Base-by-base conservation (phyloP, 2,113 vertebrate species). In the Gopherus flavomarginatus region DNA sequence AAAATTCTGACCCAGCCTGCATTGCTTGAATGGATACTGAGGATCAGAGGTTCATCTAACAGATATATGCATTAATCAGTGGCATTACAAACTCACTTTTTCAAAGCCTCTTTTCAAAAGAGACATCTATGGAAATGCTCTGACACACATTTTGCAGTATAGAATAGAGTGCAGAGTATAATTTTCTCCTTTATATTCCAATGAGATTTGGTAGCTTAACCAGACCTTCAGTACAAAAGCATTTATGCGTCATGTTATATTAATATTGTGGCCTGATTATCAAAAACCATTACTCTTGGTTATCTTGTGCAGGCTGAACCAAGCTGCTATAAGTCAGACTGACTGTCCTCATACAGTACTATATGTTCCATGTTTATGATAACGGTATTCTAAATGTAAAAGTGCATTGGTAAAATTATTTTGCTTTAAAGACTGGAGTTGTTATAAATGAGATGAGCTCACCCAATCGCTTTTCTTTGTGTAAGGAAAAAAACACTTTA, bases 201-300 rank as follows among this genome's bases (percentile, higher is more conserved):
- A 98, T 98, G 98, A 98, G 97, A 98, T 96, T 98, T 98, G 97
- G 95, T 98, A 97, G 98, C 96, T 98, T 98, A 98, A 97, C 98
- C 94, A 95, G 97, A 96, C 93, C 97, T 90, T 92, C 95, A 97
- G 95, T 96, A 97, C 96, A 97, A 97, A 98, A 98, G 96, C 97
- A 94, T 97, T 98, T 98, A 98, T 97, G 96, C 98, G 98, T 98
- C 98, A 98, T 98, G 98, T 98, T 98, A 98, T 98, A 98, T 98
- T 98, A 98, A 98, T 98, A 98, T 96, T 97, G 97, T 96, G 97
- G 98, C 97, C 96, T 98, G 98, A 99, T 98, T 98, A 98, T 98
- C 98, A 98, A 98, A 98, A 98, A 87, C 92, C 98, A 98, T 98
- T 98, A 98, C 97, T 98, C 97, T 98, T 98, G 97, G 98, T 98